These are phyloP conservation scores for Tenthredo amoena DNA, from an alignment of 2,888 invertebrate species.

Conservation along the genomic window DNA sequence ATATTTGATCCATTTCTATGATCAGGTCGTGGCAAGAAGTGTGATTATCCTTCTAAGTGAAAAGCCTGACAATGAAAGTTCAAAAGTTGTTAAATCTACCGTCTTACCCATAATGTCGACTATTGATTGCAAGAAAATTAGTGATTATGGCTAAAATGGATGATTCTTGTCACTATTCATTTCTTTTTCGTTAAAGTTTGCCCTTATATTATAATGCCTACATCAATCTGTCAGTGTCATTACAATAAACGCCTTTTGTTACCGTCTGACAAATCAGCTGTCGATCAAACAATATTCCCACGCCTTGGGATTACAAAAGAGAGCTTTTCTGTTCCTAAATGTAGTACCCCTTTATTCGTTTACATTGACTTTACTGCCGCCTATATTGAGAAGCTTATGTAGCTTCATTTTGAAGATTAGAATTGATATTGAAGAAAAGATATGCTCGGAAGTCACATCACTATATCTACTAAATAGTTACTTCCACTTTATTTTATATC, in stretches of 20 bases:
- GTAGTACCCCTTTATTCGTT: too few relatives aligned
- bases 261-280: not conserved
- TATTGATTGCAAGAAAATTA: not conserved
- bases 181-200: not conserved
- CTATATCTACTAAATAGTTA: not conserved
- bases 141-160: not conserved
- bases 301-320: not conserved
- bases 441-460: not conserved
- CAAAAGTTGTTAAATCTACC: not conserved
- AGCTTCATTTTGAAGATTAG: too few relatives aligned
- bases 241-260: not conserved
- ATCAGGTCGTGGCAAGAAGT: not conserved
- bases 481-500: not conserved
- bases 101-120: not conserved
- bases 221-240: not conserved
- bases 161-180: not conserved
- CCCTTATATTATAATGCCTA: not conserved
- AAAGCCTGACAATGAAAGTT: not conserved
- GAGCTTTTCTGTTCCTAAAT: not conserved
- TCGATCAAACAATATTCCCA: not conserved
- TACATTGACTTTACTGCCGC: not conserved
- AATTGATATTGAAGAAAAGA: too few relatives aligned
- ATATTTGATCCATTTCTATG: not conserved
- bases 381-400: not conserved
- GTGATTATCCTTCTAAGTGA: not conserved